Conservation (phyloP, 2,888 invertebrate species). For the Calliphora vomitoria region DNA sequence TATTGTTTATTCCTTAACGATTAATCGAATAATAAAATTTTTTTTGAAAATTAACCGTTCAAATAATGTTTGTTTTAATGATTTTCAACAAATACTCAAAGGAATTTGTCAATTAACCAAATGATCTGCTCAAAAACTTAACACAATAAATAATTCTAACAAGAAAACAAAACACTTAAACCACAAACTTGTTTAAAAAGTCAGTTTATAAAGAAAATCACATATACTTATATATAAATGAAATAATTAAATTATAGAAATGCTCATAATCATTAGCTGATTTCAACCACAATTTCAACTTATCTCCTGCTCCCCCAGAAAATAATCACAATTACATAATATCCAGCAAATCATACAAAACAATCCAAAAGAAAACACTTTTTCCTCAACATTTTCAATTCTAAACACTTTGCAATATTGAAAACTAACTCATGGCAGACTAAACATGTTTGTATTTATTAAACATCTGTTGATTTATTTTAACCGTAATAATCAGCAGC, state of each 20-base stretch:
- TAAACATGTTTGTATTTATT: constrained; percentile 57
- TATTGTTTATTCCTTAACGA: not conserved
- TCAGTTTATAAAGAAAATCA: not conserved
- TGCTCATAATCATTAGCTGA: not conserved
- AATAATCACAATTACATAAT: constrained; percentile 1
- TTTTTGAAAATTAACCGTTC: too few species aligned
- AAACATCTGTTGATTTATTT: constrained; percentile 58
- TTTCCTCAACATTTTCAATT: constrained; percentile 21
- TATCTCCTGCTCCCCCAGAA: not conserved
- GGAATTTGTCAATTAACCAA: not conserved
- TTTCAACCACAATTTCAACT: not conserved
- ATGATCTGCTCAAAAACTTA: not conserved
- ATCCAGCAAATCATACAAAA: not conserved
- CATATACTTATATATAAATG: not conserved
- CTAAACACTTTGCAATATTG: not conserved
- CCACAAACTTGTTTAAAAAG: constrained; percentile 4
- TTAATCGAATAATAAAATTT: not conserved
- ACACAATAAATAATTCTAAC: not conserved
- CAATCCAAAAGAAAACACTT: constrained; percentile 28
- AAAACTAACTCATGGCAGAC: not conserved
- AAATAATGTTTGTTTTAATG: too few species aligned
- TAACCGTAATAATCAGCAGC: constrained; percentile 57
- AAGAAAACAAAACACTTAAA: constrained; percentile 22
- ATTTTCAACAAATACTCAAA: too few species aligned
- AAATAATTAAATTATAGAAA: not conserved